These are phyloP conservation scores for Myopa testacea DNA, from an alignment of 2,888 invertebrate species.

Conservation along the genomic window DNA sequence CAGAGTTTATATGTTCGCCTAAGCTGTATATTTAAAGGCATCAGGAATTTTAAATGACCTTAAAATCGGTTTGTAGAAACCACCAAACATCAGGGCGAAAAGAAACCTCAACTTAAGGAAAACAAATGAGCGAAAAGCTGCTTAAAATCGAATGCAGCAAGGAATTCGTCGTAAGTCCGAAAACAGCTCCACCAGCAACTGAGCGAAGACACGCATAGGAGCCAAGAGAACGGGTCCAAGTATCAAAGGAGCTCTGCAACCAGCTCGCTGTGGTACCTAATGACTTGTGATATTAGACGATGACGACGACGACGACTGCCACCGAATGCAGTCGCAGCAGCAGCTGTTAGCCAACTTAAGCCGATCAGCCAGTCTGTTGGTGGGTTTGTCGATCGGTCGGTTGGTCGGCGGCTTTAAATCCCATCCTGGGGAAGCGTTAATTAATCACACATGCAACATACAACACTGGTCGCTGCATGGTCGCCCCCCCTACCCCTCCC, in stretches of 20 bases:
- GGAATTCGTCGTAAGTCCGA: background rate
- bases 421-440: constrained; percentile 10
- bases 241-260: no score
- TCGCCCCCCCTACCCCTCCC: no score
- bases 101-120: background rate
- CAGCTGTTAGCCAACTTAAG: constrained; percentile 1
- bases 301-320: background rate
- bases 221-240: no score
- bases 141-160: constrained; percentile 15
- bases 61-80: background rate
- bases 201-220: no score
- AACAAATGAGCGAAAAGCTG: constrained; percentile 16
- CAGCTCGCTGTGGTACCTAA: background rate
- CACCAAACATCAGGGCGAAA: background rate
- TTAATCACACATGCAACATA: constrained; percentile 22
- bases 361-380: background rate
- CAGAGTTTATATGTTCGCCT: background rate
- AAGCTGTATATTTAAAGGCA: background rate
- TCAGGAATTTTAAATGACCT: background rate
- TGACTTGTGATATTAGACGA: constrained; percentile 15
- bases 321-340: background rate
- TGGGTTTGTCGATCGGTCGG: background rate
- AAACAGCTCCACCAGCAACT: no score
- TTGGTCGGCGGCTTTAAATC: background rate
- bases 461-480: background rate